Evolutionary conservation across 2,797 vertebrate genomes (phyloP).

Genomic region (Anisognathus igniventris): DNA sequence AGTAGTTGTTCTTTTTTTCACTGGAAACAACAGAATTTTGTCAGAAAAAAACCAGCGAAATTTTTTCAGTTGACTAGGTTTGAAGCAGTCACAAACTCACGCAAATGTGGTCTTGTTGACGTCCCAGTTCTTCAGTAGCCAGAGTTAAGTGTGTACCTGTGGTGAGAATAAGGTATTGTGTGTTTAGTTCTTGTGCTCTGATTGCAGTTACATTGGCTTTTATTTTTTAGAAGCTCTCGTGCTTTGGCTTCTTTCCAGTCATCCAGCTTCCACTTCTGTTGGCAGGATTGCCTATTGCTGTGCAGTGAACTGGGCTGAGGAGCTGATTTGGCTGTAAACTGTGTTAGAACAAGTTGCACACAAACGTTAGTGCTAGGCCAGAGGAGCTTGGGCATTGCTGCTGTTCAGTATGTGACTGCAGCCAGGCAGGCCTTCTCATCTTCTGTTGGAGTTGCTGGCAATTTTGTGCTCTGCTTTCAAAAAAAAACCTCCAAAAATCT

Average conservation of each 20-base stretch:
- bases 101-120: fast-evolving
- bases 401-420: not conserved
- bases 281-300: not conserved
- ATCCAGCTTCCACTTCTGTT: not conserved
- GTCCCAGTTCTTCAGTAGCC: not conserved
- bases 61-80: not conserved
- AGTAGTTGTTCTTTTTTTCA: not conserved
- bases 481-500: not conserved
- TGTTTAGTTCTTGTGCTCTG: not conserved
- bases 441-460: not conserved
- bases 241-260: not conserved
- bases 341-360: not conserved
- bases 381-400: not conserved
- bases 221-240: not conserved
- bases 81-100: not conserved
- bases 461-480: not conserved
- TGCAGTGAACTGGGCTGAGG: not conserved
- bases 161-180: not conserved
- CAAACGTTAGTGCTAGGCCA: not conserved
- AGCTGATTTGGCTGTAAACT: not conserved
- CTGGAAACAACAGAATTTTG: not conserved
- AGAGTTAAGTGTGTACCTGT: not conserved
- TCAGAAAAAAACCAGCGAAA: not conserved
- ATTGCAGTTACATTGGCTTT: not conserved
- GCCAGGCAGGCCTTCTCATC: not conserved